phyloP scores from a whole-genome alignment of 2,113 vertebrate species.

The Microtus pennsylvanicus region DNA sequence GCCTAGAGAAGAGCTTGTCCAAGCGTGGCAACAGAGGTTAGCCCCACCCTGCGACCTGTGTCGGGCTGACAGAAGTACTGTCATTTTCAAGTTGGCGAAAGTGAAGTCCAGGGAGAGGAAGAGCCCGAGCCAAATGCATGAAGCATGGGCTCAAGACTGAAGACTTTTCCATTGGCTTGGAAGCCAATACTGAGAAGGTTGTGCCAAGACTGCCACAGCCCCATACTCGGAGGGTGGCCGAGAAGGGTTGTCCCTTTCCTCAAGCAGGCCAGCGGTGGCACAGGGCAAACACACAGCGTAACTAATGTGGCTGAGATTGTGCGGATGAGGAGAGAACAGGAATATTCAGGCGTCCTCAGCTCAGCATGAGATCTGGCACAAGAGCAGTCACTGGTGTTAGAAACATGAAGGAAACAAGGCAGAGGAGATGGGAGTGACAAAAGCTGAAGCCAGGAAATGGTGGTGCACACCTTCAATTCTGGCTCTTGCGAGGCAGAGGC shows the following conservation, averaged over 20 bases:
- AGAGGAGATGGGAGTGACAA: not conserved
- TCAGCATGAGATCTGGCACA: not conserved
- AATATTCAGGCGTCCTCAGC: not conserved
- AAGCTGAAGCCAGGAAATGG: not conserved
- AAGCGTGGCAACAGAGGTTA: too few relatives aligned
- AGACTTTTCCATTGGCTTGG: not conserved
- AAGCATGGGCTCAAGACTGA: not conserved
- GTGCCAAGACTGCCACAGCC: not conserved
- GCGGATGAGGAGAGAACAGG: not conserved
- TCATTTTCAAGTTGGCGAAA: not conserved
- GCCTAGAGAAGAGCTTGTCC: not conserved
- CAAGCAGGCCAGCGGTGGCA: rapidly evolving
- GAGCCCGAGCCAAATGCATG: not conserved
- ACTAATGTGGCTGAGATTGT: not conserved
- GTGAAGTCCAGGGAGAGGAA: not conserved
- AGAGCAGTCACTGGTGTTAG: not conserved
- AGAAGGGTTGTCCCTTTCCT: not conserved
- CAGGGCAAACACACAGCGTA: not conserved
- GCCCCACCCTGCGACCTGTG: too few relatives aligned
- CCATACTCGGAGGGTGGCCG: not conserved
- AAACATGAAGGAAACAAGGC: not conserved
- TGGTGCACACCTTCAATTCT: not conserved
- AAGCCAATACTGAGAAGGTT: not conserved
- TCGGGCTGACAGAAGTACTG: rapidly evolving
- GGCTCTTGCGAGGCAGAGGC: not conserved